Evolutionary conservation across 2,113 vertebrate genomes (phyloP), one percentile per base, ranked within the genome.

Genomic region (Toxostoma redivivum): DNA sequence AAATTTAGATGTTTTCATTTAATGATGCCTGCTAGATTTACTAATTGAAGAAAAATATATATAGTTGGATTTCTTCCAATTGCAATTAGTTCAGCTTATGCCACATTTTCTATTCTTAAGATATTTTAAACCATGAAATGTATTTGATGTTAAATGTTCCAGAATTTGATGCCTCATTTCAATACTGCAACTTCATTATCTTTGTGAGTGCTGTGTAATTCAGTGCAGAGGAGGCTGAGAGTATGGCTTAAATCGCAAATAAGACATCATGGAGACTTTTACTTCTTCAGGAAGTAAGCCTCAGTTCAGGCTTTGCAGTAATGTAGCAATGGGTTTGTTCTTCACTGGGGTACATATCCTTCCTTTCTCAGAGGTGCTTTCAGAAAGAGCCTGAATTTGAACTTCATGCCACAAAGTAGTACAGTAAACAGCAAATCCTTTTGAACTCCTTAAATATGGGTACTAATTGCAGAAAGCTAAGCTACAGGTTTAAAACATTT

Each of bases 71-170:
- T 86, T 89, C 37, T 74, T 91, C 45, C 40, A 23, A 25, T 92
- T 91, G 94, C 30, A 65, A 19, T 89, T 96, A 94, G 25, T 77
- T 67, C 23, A 53, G 38, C 56, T 54, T 51, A 44, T 45, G 47
- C 42, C 35, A 64, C 10, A 2, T n/a, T 86, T 89, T 51, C 50
- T 92, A 18, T 54, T 93, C 23, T 58, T 83, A 35, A 10, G 50
- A n/a, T 35, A 53, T 57, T 86, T 66, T 78, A 12, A 84, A 67
- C 42, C 23, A 47, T 54, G 47, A 66, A 53, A 16, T 58, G 30
- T 12, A 25, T 72, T 56, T 65, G 20, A 20, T 24, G 10, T 79
- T 72, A 80, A 69, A 61, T 38, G 20, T n/a, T 81, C 42, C 7
- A 6, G 69, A 86, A 74, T 83, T n/a, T 62, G 23, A 48, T 91